Base-by-base conservation (phyloP, 2,113 vertebrate genomes). In the Drymodes brunneopygia region DNA sequence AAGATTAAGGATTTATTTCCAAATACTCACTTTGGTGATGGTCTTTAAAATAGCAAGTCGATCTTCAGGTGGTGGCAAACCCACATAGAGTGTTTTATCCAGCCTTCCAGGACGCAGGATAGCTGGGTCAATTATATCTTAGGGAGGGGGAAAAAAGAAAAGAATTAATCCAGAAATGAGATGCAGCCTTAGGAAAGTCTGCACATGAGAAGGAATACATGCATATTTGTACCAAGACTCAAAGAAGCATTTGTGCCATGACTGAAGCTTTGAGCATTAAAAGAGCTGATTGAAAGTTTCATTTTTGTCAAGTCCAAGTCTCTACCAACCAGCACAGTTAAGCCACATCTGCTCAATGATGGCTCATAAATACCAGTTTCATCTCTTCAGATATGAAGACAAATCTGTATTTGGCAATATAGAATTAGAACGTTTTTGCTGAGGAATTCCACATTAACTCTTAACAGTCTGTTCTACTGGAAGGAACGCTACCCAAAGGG, bases 101-200 rank as follows among this genome's bases (percentile, higher is more conserved):
- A 99, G 97, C 27, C 99, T 99, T 3, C 99, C 99, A 2, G 99
- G 99, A 53, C 99, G 98, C 70, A 99, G 98, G 48, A 99, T 96
- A 21, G 99, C 99, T 24, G 98, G 99, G 90, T 99, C 99, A 69
- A 99, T 99, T 56, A 99, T 99, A 94, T 99, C 99, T 99, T 81
- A 10, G 23, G 13, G 25, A 27, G 10, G 2, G 5, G 11, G 33
- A 22, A 47, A 77, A 50, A 0, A 51, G 90, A 62, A 35, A 36
- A 42, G 45, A 54, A 65, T 79, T 44, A 51, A 48, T 35, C 31
- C 71, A 88, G 48, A 80, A 79, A 75, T 86, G 13, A 69, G 28
- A 9, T 54, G 18, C 17, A 81, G 2, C 25, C 35, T 57, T 50
- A 85, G 28, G 31, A 67, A 61, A 31, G 27, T 12, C 20, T 51